Conservation (phyloP, 2,888 invertebrate species). For the Baccha elongata region DNA sequence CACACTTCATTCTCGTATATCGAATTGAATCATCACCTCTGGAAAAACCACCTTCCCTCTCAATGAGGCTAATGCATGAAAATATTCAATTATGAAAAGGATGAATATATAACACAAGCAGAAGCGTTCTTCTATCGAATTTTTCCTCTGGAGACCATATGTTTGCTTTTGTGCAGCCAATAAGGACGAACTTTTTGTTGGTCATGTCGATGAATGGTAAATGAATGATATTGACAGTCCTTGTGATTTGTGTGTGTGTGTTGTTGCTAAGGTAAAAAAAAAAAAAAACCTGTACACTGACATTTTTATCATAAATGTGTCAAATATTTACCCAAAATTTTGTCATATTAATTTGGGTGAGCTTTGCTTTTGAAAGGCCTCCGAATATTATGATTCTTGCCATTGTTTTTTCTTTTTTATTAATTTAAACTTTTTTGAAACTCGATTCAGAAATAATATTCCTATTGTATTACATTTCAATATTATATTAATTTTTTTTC, state of each 20-base stretch:
- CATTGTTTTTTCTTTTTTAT: neutral
- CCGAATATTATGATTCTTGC: constrained; percentile 1
- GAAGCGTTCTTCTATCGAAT: neutral
- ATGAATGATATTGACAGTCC: constrained; percentile 61
- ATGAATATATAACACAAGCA: constrained; percentile 11
- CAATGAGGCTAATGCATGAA: constrained; percentile 69
- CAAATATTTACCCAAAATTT: constrained; percentile 72
- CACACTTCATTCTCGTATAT: constrained; percentile 41
- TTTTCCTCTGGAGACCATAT: constrained; percentile 35
- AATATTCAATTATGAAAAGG: neutral
- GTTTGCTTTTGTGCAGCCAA: constrained; percentile 63
- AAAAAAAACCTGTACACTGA: constrained; percentile 1
- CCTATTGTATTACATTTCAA: constrained; percentile 10
- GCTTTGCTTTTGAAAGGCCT: constrained; percentile 13
- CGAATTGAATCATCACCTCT: constrained; percentile 54
- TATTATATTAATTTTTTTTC: too few relatives aligned
- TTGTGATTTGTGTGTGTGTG: constrained; percentile 15
- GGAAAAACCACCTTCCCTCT: constrained; percentile 19
- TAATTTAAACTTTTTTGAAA: neutral
- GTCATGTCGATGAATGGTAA: constrained; percentile 42
- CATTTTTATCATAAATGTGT: constrained; percentile 63
- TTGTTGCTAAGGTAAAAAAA: neutral
- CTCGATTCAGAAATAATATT: constrained; percentile 4
- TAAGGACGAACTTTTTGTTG: constrained; percentile 60
- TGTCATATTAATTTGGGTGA: constrained; percentile 64